phyloP scores from a whole-genome alignment of 2,888 invertebrate genomes.

The Xanthorhoe designata region DNA sequence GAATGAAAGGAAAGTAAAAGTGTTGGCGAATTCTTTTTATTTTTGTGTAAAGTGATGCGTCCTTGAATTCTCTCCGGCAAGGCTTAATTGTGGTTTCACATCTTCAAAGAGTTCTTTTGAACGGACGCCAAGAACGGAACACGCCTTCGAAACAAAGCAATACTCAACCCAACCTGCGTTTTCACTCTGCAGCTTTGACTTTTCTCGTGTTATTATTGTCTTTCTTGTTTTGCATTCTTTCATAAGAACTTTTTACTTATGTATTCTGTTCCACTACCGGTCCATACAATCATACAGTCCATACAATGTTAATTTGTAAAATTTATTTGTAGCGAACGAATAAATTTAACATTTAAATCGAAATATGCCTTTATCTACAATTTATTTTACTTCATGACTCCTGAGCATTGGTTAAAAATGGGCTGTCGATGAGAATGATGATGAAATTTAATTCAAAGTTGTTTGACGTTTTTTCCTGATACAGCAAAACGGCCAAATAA shows the following conservation, averaged over 20 bases:
- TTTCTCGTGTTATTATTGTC: slow-evolving; percentile 34
- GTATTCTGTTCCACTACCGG: not conserved
- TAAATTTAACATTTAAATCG: too few relatives aligned
- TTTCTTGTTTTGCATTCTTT: not conserved
- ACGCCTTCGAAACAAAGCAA: slow-evolving; percentile 69
- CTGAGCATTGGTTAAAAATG: too few relatives aligned
- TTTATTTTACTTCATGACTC: too few relatives aligned
- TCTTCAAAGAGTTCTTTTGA: slow-evolving; percentile 83
- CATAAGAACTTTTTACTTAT: not conserved
- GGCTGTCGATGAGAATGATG: too few relatives aligned
- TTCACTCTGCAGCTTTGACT: slow-evolving; percentile 57
- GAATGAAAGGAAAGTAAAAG: slow-evolving; percentile 75
- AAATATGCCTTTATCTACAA: too few relatives aligned
- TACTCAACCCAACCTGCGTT: slow-evolving; percentile 64
- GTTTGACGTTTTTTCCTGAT: not conserved
- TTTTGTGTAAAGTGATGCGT: slow-evolving; percentile 70
- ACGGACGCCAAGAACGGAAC: slow-evolving; percentile 52
- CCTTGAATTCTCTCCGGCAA: slow-evolving; percentile 79
- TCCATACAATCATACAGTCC: too few relatives aligned
- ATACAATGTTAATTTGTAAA: not conserved
- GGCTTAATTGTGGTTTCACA: slow-evolving; percentile 81
- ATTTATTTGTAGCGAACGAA: not conserved
- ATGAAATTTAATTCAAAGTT: too few relatives aligned
- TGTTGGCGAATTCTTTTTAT: slow-evolving; percentile 73
- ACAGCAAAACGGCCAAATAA: slow-evolving; percentile 41